phyloP scores from a whole-genome alignment of 2,888 invertebrate species.

The Linnaemya vulpina region DNA sequence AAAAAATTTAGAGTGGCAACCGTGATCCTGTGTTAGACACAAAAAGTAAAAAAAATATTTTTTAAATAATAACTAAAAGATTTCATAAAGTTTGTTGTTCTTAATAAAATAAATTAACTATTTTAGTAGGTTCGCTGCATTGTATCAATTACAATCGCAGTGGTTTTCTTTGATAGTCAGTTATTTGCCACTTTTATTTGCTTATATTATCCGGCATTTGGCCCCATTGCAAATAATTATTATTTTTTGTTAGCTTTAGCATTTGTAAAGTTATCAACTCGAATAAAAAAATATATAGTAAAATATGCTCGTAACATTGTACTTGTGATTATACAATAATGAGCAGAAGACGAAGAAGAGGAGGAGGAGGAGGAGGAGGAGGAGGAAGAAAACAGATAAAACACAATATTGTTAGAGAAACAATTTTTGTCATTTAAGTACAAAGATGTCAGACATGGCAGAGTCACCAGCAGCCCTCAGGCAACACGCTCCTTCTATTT shows the following conservation, averaged over 20 bases:
- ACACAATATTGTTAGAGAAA: not conserved
- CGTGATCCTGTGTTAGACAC: too few species aligned
- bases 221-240: not conserved
- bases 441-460: slow-evolving; percentile 5
- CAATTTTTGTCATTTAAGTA: slow-evolving; percentile 5
- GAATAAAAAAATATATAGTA: not conserved
- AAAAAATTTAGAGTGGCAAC: too few species aligned
- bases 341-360: not conserved
- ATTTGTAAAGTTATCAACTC: not conserved
- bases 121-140: too few species aligned
- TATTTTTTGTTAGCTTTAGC: not conserved
- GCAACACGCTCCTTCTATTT: slow-evolving; percentile 27
- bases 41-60: too few species aligned
- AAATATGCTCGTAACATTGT: not conserved
- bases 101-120: too few species aligned
- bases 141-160: too few species aligned
- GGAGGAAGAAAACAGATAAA: not conserved
- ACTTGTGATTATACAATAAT: not conserved
- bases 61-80: too few species aligned
- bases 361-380: too few species aligned
- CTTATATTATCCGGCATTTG: not conserved
- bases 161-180: too few species aligned
- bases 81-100: too few species aligned
- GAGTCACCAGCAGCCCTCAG: slow-evolving; percentile 33
- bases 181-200: too few species aligned